Conservation (phyloP, 2,797 vertebrate genomes). For the Catharus ustulatus region DNA sequence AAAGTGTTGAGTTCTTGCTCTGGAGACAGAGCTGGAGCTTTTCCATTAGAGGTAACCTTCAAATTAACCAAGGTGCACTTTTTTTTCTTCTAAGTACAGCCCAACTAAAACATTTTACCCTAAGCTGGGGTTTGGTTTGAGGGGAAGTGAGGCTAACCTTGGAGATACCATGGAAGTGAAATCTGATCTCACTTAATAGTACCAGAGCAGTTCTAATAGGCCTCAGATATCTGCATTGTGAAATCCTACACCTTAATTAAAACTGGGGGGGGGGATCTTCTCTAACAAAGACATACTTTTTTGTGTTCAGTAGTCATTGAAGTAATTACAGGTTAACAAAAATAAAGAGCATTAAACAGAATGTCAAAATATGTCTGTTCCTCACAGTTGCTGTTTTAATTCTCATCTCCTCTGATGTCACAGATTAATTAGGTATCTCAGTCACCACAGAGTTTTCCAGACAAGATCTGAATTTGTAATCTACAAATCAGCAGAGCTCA, state of each 20-base stretch:
- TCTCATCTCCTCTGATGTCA: constrained; percentile 43
- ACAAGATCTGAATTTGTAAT: background rate
- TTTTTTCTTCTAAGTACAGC: background rate
- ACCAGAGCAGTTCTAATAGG: constrained; percentile 12
- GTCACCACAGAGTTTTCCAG: constrained; percentile 13
- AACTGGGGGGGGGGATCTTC: background rate
- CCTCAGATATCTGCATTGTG: background rate
- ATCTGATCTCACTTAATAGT: constrained; percentile 10
- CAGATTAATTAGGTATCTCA: constrained; percentile 40
- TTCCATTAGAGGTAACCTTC: background rate
- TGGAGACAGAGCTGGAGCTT: background rate
- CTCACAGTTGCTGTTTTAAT: background rate
- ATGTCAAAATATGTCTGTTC: constrained; percentile 50
- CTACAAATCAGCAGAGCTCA: background rate
- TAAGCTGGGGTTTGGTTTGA: constrained; percentile 1
- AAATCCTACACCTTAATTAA: constrained; percentile 53
- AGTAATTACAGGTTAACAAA: constrained; percentile 39
- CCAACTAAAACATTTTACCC: background rate
- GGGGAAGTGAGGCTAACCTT: background rate
- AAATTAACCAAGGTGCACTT: background rate
- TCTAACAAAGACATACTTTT: constrained; percentile 9
- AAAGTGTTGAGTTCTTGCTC: background rate
- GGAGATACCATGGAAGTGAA: background rate
- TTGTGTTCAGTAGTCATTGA: constrained; percentile 1
- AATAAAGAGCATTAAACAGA: constrained; percentile 49